A percentile compares a stretch with the other conserved stretches of the same genome.
phyloP scores from a whole-genome alignment of 2,888 invertebrate species.

The Amphipoea oculea region DNA sequence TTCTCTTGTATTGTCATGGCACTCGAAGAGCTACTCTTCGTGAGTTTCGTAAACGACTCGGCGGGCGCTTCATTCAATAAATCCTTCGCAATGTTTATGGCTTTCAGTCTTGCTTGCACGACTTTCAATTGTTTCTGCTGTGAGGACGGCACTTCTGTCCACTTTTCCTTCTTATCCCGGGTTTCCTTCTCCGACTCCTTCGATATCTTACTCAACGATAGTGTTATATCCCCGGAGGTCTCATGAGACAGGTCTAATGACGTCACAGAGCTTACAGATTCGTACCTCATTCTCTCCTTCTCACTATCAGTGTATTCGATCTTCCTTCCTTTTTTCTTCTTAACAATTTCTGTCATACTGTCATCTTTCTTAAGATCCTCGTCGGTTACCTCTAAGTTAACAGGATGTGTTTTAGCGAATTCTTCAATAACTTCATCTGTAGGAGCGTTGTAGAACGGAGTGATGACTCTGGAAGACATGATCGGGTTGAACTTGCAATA shows the following conservation, averaged over 20 bases:
- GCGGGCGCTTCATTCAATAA: slow-evolving; percentile 80
- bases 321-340: slow-evolving; percentile 87
- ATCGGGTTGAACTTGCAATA: slow-evolving; percentile 92
- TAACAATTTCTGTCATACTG: slow-evolving; percentile 75
- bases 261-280: slow-evolving; percentile 84
- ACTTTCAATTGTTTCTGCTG: slow-evolving; percentile 87
- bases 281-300: slow-evolving; percentile 84
- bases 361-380: slow-evolving; percentile 89
- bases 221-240: slow-evolving; percentile 81
- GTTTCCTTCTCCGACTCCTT: slow-evolving; percentile 77
- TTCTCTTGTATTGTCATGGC: slow-evolving; percentile 71
- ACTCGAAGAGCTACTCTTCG: slow-evolving; percentile 79
- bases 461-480: slow-evolving; percentile 92
- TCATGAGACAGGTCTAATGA: slow-evolving; percentile 85
- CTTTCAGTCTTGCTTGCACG: slow-evolving; percentile 87
- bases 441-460: slow-evolving; percentile 92
- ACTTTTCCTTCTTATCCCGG: slow-evolving; percentile 80
- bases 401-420: slow-evolving; percentile 81
- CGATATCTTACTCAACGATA: slow-evolving; percentile 81
- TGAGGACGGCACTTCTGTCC: slow-evolving; percentile 86
- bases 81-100: slow-evolving; percentile 83
- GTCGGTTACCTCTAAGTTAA: slow-evolving; percentile 86
- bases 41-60: slow-evolving; percentile 83
- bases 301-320: slow-evolving; percentile 87
- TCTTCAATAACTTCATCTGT: slow-evolving; percentile 90